Conservation (phyloP, 2,797 vertebrate genomes). For the Zenarchopterus dispar region DNA sequence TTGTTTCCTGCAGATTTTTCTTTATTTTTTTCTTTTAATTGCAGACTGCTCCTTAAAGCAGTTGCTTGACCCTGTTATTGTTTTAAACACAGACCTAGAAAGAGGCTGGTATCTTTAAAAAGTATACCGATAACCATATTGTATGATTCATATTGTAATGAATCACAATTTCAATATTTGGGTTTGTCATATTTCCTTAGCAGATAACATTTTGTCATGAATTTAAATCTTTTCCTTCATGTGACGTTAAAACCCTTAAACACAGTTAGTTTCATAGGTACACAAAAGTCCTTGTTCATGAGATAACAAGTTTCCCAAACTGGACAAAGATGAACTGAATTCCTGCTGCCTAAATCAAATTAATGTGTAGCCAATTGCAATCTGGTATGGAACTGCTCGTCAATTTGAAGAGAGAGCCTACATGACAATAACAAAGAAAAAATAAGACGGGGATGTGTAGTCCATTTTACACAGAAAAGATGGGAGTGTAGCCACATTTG, state of each 20-base stretch:
- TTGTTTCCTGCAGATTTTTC: constrained; percentile 13
- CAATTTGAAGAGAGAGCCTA: constrained; percentile 25
- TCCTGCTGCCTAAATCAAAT: constrained; percentile 51
- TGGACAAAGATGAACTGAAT: constrained; percentile 33
- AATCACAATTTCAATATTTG: not conserved
- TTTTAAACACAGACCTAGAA: not conserved
- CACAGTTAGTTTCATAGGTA: not conserved
- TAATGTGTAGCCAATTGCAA: constrained; percentile 51
- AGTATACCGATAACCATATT: not conserved
- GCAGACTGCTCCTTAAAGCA: not conserved
- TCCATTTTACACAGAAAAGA: constrained; percentile 10
- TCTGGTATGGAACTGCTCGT: constrained; percentile 39
- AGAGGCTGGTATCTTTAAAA: not conserved
- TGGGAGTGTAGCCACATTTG: not conserved
- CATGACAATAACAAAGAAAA: constrained; percentile 24
- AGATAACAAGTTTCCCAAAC: constrained; percentile 23
- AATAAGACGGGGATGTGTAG: constrained; percentile 12
- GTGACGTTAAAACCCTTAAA: constrained; percentile 23
- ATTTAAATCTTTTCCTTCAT: constrained; percentile 19
- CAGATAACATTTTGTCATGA: constrained; percentile 3
- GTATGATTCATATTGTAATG: not conserved
- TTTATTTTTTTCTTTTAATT: not conserved
- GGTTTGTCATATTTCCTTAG: not conserved
- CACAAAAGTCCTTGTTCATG: constrained; percentile 10
- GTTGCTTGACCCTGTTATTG: constrained; percentile 1